Conservation (phyloP, 1,140 invertebrate genomes). For the Drosophila rhopaloa region DNA sequence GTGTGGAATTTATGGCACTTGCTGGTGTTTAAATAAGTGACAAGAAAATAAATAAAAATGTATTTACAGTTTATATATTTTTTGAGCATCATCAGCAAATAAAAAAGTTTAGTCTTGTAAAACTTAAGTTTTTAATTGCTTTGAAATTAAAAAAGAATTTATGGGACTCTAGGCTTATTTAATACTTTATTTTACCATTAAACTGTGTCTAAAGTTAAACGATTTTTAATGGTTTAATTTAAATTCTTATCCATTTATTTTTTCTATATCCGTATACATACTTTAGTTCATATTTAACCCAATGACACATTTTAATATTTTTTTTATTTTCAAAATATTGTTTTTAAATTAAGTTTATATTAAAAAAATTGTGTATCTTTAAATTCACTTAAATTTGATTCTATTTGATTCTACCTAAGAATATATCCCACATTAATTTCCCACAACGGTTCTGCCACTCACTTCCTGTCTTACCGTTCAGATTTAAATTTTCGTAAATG, state of each 20-base stretch:
- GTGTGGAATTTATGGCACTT: conserved; percentile 15
- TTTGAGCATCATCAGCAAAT: not conserved
- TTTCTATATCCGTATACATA: too few relatives aligned
- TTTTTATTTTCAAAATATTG: too few relatives aligned
- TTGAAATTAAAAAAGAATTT: too few relatives aligned
- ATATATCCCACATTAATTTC: not conserved
- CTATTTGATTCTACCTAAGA: not conserved
- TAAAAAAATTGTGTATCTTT: not conserved
- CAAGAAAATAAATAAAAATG: not conserved
- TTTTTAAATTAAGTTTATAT: too few relatives aligned
- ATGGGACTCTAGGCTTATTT: too few relatives aligned
- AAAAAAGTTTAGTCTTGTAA: not conserved
- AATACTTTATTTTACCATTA: too few relatives aligned
- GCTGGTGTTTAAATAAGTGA: conserved; percentile 4
- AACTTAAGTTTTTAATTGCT: too few relatives aligned
- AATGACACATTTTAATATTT: too few relatives aligned
- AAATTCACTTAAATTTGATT: not conserved
- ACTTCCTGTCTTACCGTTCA: conserved; percentile 22
- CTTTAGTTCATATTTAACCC: too few relatives aligned
- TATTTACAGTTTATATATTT: not conserved
- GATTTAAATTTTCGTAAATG: conserved; percentile 17
- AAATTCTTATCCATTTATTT: too few relatives aligned
- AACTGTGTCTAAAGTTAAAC: too few relatives aligned
- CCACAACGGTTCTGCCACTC: not conserved
- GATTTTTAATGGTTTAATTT: too few relatives aligned